phyloP scores from a whole-genome alignment of 2,888 invertebrate species.

The Lochmaea capreae region DNA sequence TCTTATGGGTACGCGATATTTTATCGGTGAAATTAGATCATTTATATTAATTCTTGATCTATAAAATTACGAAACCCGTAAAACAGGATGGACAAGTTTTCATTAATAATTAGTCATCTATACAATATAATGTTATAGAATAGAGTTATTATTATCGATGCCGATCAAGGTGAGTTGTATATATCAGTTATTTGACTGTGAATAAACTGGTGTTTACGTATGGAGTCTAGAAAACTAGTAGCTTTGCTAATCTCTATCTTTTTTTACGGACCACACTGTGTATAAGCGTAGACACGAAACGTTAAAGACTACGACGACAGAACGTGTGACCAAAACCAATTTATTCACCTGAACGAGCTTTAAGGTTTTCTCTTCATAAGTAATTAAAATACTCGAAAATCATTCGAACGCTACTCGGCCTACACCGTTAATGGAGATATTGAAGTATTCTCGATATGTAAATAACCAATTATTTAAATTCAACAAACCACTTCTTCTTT shows the following conservation, averaged over 20 bases:
- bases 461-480: constrained; percentile 36
- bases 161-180: no score
- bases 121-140: no score
- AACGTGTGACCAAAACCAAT: constrained; percentile 8
- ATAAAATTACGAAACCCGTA: no score
- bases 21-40: neutral
- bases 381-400: constrained; percentile 30
- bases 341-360: constrained; percentile 2
- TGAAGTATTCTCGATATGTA: constrained; percentile 34
- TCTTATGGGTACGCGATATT: neutral
- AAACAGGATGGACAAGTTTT: no score
- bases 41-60: no score
- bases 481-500: constrained; percentile 18
- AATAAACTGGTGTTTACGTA: no score
- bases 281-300: neutral
- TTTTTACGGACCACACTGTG: no score
- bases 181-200: no score
- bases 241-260: no score
- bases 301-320: neutral
- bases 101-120: no score
- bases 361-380: neutral
- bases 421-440: constrained; percentile 30
- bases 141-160: no score
- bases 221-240: no score
- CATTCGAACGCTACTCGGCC: constrained; percentile 22